These are phyloP conservation scores for Drosophila saltans DNA, from an alignment of 1,140 invertebrate species.

Conservation along the genomic window DNA sequence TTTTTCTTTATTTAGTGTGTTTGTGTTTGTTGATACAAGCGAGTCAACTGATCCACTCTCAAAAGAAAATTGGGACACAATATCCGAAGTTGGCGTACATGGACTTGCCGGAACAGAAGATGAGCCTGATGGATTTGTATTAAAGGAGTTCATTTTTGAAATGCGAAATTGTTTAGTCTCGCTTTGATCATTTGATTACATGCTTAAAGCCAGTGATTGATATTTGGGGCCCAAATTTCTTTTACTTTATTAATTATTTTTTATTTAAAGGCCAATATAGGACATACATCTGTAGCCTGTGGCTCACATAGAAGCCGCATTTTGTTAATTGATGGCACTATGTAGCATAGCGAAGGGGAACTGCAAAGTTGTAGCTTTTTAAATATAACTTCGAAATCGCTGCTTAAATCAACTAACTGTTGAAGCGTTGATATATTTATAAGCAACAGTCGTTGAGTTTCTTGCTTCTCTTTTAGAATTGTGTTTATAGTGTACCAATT, in stretches of 20 bases:
- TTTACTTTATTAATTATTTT: neutral
- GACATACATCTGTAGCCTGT: neutral
- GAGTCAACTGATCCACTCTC: conserved; percentile 13
- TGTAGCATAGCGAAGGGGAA: conserved; percentile 23
- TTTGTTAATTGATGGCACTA: conserved; percentile 31
- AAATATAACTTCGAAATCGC: too few relatives aligned
- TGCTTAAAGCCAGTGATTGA: conserved; percentile 31
- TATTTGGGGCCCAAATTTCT: conserved; percentile 25
- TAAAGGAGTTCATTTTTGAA: conserved; percentile 16
- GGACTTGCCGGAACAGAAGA: too few relatives aligned
- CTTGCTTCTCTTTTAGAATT: too few relatives aligned
- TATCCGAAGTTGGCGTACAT: too few relatives aligned
- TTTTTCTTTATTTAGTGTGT: neutral
- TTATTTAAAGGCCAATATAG: conserved; percentile 28
- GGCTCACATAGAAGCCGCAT: conserved; percentile 5
- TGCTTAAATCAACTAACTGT: too few relatives aligned
- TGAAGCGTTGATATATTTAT: too few relatives aligned
- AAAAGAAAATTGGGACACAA: too few relatives aligned
- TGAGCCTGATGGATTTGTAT: conserved; percentile 14
- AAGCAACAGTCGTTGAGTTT: too few relatives aligned
- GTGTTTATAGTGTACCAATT: too few relatives aligned
- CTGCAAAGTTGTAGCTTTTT: conserved; percentile 22
- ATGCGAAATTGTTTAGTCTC: conserved; percentile 22
- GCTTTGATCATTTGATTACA: conserved; percentile 13
- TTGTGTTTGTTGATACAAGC: conserved; percentile 4